phyloP scores from a whole-genome alignment of 2,888 invertebrate species.

The Drosophila helvetica region DNA sequence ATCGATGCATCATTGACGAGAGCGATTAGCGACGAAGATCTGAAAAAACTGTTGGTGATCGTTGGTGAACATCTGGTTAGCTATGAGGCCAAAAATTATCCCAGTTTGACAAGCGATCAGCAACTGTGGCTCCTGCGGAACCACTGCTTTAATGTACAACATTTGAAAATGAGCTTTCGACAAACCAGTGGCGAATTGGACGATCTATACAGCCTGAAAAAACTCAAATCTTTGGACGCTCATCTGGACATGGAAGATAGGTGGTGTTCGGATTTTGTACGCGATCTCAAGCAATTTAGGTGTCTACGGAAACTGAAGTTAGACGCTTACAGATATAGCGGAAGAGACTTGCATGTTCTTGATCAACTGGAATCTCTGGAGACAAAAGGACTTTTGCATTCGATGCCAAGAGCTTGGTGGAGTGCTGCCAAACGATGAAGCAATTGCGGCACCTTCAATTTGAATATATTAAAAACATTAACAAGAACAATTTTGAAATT shows the following conservation, averaged over 20 bases:
- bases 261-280: too few species aligned
- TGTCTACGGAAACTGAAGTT: too few species aligned
- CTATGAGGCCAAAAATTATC: constrained; percentile 29
- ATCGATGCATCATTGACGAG: constrained; percentile 5
- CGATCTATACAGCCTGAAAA: not conserved
- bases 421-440: constrained; percentile 13
- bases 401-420: not conserved
- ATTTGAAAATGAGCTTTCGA: not conserved
- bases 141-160: not conserved
- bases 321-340: not conserved
- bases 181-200: accelerated
- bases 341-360: not conserved
- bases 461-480: not conserved
- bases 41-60: constrained; percentile 21
- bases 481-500: constrained; percentile 4
- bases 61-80: constrained; percentile 10
- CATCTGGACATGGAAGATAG: too few species aligned
- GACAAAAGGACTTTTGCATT: not conserved
- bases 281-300: too few species aligned
- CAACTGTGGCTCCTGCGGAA: constrained; percentile 17
- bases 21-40: not conserved
- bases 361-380: constrained; percentile 20
- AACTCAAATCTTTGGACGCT: constrained; percentile 14
- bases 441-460: constrained; percentile 14
- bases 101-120: not conserved